These are phyloP conservation scores for Chrysochloris asiatica DNA, from an alignment of 2,113 vertebrate genomes.

Conservation along the genomic window DNA sequence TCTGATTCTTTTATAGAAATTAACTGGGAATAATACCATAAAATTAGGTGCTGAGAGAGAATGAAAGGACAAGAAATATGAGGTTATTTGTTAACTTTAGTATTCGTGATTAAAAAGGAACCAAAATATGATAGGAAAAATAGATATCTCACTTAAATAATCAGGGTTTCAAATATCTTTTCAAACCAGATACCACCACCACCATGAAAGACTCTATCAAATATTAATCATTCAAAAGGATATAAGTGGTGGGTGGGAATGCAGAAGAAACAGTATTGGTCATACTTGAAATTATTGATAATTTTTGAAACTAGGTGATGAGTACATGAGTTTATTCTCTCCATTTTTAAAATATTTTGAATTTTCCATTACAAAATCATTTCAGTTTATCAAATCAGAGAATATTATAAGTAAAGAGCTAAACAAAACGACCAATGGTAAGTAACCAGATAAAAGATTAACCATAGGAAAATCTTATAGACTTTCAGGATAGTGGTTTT, in stretches of 20 bases:
- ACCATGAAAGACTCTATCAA: neutral
- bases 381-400: neutral
- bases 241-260: neutral
- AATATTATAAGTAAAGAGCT: constrained; percentile 20
- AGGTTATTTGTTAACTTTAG: neutral
- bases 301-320: neutral
- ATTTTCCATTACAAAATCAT: too few species aligned
- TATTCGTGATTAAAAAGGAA: neutral
- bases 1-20: neutral
- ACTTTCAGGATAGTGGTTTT: constrained; percentile 31
- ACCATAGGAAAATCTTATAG: constrained; percentile 11
- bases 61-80: neutral
- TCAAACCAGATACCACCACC: neutral
- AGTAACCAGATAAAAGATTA: constrained; percentile 7
- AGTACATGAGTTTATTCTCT: neutral
- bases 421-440: neutral
- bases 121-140: neutral
- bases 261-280: neutral
- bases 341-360: neutral
- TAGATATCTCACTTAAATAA: neutral
- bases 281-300: neutral
- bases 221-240: neutral
- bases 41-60: neutral
- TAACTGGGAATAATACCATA: neutral
- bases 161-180: neutral